phyloP scores from a whole-genome alignment of 2,113 vertebrate genomes.

The Paraplagusia blochii region DNA sequence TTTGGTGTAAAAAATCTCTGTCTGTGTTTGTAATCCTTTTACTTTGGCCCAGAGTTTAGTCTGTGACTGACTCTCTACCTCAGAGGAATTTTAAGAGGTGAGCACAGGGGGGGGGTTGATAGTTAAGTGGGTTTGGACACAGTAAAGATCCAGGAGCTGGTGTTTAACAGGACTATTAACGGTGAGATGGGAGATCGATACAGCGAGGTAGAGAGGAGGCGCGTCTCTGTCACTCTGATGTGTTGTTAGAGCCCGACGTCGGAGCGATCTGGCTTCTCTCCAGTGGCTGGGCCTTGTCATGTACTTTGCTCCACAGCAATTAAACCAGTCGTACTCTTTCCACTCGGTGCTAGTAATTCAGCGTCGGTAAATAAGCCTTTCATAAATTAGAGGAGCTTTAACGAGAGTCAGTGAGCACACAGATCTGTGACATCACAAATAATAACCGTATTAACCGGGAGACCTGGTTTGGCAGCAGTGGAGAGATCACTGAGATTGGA shows the following conservation, averaged over 20 bases:
- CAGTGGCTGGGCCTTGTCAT: conserved; percentile 60
- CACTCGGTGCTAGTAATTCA: conserved; percentile 27
- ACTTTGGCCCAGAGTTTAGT: conserved; percentile 12
- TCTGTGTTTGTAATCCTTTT: conserved; percentile 11
- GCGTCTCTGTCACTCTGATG: conserved; percentile 79
- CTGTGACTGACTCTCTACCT: conserved; percentile 25
- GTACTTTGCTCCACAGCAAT: conserved; percentile 66
- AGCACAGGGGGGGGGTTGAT: conserved; percentile 72
- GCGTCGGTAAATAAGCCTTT: conserved; percentile 59
- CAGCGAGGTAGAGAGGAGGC: conserved; percentile 74
- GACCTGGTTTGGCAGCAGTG: conserved; percentile 39
- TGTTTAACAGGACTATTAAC: conserved; percentile 85
- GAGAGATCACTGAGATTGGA: conserved; percentile 16
- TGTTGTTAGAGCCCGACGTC: conserved; percentile 79
- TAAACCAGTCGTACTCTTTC: conserved; percentile 54
- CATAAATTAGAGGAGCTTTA: conserved; percentile 59
- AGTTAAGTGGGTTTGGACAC: conserved; percentile 83
- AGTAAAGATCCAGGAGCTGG: conserved; percentile 83
- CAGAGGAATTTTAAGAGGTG: conserved; percentile 48
- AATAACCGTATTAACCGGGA: conserved; percentile 38
- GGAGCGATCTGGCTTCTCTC: conserved; percentile 66
- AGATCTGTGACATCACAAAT: conserved; percentile 56
- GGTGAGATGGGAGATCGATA: conserved; percentile 84
- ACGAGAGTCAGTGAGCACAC: conserved; percentile 17
- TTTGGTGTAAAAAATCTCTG: too few species aligned